Evolutionary conservation across 2,797 vertebrate species (phyloP).

Genomic region (Lagodon rhomboides): DNA sequence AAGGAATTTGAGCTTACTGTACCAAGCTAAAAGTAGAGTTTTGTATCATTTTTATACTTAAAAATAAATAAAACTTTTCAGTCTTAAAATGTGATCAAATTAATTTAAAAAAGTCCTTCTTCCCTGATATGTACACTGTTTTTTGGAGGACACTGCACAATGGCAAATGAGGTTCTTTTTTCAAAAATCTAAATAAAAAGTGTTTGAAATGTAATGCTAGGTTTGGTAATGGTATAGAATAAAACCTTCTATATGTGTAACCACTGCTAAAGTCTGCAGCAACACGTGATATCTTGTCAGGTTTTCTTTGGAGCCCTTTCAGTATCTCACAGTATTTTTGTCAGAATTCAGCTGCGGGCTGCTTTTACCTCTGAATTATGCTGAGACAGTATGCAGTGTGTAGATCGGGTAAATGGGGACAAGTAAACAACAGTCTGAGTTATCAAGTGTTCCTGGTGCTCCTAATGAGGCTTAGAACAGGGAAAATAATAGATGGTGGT

Average conservation of each 20-base stretch:
- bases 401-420: slow-evolving; percentile 5
- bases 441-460: slow-evolving; percentile 23
- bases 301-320: slow-evolving; percentile 9
- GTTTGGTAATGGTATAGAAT: neutral
- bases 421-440: slow-evolving; percentile 31
- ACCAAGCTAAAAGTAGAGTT: neutral
- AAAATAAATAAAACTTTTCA: too few species aligned
- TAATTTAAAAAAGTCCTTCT: neutral
- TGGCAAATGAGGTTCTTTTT: neutral
- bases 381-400: slow-evolving; percentile 11
- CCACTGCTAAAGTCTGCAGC: neutral
- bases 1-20: neutral
- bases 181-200: neutral
- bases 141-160: neutral
- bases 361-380: slow-evolving; percentile 38
- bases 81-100: neutral
- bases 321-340: slow-evolving; percentile 16
- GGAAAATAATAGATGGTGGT: neutral
- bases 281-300: slow-evolving; percentile 5
- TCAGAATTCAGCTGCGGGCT: slow-evolving; percentile 19
- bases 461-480: neutral
- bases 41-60: too few species aligned
- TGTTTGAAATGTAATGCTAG: too few species aligned
- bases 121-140: neutral
- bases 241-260: neutral